A percentile compares a stretch with the other conserved stretches of the same genome.
Conservation (phyloP, 2,888 invertebrate species). For the Cantharis rufa region DNA sequence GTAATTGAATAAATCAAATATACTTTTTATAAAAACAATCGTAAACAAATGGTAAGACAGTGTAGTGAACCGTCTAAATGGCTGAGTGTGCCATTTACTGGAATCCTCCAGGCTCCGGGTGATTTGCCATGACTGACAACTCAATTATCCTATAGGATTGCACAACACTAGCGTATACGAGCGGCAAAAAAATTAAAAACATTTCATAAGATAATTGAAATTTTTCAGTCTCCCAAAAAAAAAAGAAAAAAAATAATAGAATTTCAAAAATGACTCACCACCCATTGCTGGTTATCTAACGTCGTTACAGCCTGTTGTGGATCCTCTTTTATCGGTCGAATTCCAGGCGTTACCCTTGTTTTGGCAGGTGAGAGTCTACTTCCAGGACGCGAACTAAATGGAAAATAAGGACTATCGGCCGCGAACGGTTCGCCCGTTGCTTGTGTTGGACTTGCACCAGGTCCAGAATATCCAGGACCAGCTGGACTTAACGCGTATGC, state of each 20-base stretch:
- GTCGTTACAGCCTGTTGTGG: constrained; percentile 47
- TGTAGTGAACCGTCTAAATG: constrained; percentile 36
- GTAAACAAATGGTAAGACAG: constrained; percentile 36
- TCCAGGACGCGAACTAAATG: constrained; percentile 64
- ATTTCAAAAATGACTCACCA: constrained; percentile 45
- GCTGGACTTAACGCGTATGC: constrained; percentile 56
- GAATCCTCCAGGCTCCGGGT: constrained; percentile 44
- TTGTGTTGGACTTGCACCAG: constrained; percentile 56
- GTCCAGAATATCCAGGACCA: constrained; percentile 53
- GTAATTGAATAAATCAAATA: neutral
- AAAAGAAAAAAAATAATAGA: neutral
- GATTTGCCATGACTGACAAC: constrained; percentile 53
- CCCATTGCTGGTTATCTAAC: constrained; percentile 54
- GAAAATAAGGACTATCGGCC: constrained; percentile 66
- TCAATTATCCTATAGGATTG: constrained; percentile 49
- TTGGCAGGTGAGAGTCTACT: constrained; percentile 58
- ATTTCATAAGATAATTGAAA: neutral
- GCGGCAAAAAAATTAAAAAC: constrained; percentile 26
- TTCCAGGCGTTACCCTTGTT: constrained; percentile 55
- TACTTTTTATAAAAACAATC: constrained; percentile 12
- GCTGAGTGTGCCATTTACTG: constrained; percentile 37
- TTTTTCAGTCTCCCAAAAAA: neutral
- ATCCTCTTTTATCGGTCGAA: constrained; percentile 47
- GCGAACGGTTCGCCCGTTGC: constrained; percentile 64
- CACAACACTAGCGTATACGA: constrained; percentile 32